Evolutionary conservation across 2,113 vertebrate species (phyloP).

Genomic region (Prolemur simus): DNA sequence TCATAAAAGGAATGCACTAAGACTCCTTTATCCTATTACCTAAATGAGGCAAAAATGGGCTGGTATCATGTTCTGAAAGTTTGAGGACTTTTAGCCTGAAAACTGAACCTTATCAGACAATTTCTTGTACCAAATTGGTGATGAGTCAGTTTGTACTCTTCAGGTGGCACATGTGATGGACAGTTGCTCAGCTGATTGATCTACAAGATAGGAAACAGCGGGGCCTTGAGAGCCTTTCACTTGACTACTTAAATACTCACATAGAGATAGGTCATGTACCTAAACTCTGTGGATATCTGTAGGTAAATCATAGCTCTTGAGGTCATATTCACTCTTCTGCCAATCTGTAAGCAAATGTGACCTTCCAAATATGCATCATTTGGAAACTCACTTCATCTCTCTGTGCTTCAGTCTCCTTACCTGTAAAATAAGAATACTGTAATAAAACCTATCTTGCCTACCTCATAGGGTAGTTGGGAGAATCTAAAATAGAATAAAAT

Average conservation of each 20-base stretch:
- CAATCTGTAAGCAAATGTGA: neutral
- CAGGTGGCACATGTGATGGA: neutral
- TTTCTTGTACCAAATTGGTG: neutral
- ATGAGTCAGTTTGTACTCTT: neutral
- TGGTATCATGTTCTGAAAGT: neutral
- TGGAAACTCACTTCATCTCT: neutral
- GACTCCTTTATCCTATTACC: neutral
- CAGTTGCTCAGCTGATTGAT: conserved; percentile 43
- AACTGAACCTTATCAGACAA: neutral
- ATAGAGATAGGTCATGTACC: neutral
- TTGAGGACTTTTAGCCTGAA: neutral
- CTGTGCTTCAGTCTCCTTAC: neutral
- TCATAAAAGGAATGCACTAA: neutral
- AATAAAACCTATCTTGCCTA: neutral
- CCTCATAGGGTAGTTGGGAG: neutral
- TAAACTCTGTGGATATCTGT: neutral
- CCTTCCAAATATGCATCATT: neutral
- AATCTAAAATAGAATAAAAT: neutral
- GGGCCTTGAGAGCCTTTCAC: neutral
- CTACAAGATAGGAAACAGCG: neutral
- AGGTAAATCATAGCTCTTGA: neutral
- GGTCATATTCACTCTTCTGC: neutral
- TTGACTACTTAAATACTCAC: neutral
- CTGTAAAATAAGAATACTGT: neutral
- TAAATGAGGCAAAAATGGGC: neutral